Percentiles rank a stretch among this genome's conserved stretches.
Evolutionary conservation across 2,888 invertebrate genomes (phyloP).

Genomic region (Trissoscelio sp.): DNA sequence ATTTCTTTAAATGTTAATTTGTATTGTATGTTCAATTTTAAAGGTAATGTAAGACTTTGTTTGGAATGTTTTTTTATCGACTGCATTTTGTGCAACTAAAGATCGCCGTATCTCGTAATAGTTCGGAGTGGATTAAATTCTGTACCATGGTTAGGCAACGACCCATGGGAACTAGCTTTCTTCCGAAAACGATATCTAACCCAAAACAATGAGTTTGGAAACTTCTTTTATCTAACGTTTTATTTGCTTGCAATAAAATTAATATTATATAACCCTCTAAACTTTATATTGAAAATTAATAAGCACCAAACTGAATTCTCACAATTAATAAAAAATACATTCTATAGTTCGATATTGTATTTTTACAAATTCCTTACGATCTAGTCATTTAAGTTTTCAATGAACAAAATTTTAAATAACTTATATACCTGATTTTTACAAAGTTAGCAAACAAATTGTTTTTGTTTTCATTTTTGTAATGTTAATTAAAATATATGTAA

Average conservation of each 20-base stretch:
- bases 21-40: too few species aligned
- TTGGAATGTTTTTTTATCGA: too few species aligned
- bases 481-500: too few species aligned
- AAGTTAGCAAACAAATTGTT: too few species aligned
- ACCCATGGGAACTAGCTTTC: slow-evolving; percentile 26
- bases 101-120: slow-evolving; percentile 14
- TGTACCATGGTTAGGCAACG: slow-evolving; percentile 25
- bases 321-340: background rate
- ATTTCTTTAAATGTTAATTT: too few species aligned
- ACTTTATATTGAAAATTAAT: background rate
- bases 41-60: too few species aligned
- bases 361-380: background rate
- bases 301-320: background rate
- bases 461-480: too few species aligned
- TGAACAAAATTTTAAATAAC: too few species aligned
- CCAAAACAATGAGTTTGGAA: slow-evolving; percentile 30
- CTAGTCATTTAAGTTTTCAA: too few species aligned
- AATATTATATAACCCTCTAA: background rate
- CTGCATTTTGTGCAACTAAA: background rate
- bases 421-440: too few species aligned
- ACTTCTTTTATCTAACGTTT: slow-evolving; percentile 27
- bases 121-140: slow-evolving; percentile 34
- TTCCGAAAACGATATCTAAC: slow-evolving; percentile 14
- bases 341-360: background rate
- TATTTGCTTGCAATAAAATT: slow-evolving; percentile 8